These are phyloP conservation scores for Distichodus sexfasciatus DNA, from an alignment of 2,797 vertebrate genomes.

Conservation along the genomic window DNA sequence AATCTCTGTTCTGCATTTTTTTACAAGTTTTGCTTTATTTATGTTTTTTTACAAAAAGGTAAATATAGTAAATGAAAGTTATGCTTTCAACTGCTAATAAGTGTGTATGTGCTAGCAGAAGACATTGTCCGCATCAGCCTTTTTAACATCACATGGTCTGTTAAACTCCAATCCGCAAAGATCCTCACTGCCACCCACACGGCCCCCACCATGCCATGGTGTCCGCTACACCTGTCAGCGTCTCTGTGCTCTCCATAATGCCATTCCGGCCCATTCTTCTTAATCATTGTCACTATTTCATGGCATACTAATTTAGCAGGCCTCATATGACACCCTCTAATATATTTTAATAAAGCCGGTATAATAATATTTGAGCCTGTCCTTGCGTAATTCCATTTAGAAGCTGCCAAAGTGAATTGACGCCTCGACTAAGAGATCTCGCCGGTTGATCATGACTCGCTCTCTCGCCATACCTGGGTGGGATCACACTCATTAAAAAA, in stretches of 20 bases:
- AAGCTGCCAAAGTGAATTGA: constrained; percentile 42
- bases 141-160: no score
- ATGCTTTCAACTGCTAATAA: no score
- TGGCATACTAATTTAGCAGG: constrained; percentile 42
- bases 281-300: constrained; percentile 48
- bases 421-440: constrained; percentile 26
- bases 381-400: constrained; percentile 47
- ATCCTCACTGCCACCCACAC: neutral
- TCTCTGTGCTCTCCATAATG: constrained; percentile 27
- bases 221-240: constrained; percentile 27
- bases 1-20: no score
- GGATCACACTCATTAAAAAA: constrained; percentile 8
- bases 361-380: constrained; percentile 42
- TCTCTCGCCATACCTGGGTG: constrained; percentile 4
- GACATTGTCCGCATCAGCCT: no score
- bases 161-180: neutral
- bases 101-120: neutral
- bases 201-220: neutral
- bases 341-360: constrained; percentile 49
- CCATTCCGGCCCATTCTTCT: constrained; percentile 35
- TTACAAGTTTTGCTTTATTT: no score
- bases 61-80: no score
- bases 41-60: no score
- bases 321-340: constrained; percentile 42
- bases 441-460: constrained; percentile 19